Conservation (phyloP, 1,140 invertebrate species). For the Palaemon carinicauda region DNA sequence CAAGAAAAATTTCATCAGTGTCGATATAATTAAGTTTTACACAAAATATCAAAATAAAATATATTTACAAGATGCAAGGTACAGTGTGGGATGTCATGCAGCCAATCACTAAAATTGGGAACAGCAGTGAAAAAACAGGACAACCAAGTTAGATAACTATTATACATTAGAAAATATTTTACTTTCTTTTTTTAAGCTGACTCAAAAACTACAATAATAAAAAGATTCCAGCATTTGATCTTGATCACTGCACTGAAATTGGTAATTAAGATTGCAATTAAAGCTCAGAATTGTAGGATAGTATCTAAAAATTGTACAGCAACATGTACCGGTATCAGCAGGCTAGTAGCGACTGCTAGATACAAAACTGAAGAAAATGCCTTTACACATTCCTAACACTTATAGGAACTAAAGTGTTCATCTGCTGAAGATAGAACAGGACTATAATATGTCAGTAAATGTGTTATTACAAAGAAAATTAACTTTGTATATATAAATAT, state of each 20-base stretch:
- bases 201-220: not conserved
- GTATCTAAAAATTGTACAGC: no score
- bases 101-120: not conserved
- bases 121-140: conserved; percentile 32
- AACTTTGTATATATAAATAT: conserved; percentile 5
- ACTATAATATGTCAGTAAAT: not conserved
- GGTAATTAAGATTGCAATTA: no score
- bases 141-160: conserved; percentile 22
- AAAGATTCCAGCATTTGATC: not conserved
- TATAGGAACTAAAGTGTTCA: no score
- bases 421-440: no score
- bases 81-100: conserved; percentile 32
- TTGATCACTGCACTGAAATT: no score
- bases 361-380: no score
- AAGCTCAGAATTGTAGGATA: no score
- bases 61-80: conserved; percentile 38
- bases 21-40: conserved; percentile 22
- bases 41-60: not conserved
- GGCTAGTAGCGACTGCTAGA: no score
- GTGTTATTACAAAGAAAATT: not conserved
- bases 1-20: not conserved
- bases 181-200: not conserved
- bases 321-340: no score
- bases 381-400: no score
- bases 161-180: not conserved